Percentiles rank a stretch among this genome's conserved stretches.
These are phyloP conservation scores for Apis laboriosa DNA, from an alignment of 1,140 invertebrate species.

Conservation along the genomic window DNA sequence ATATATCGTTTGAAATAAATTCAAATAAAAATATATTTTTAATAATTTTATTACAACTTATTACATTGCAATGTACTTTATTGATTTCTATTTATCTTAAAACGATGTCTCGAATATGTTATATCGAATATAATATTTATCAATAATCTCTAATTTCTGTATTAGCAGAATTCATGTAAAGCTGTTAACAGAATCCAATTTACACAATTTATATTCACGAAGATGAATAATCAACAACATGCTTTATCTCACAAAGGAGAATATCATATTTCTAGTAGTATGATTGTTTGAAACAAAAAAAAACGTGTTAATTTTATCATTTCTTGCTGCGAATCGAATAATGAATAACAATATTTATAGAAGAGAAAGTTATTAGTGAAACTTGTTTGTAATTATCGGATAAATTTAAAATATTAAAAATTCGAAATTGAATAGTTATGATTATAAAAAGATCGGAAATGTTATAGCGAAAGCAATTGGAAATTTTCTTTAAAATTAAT, in stretches of 20 bases:
- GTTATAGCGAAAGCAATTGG: not conserved
- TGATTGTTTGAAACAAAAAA: not conserved
- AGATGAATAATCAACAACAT: not conserved
- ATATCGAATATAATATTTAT: no score
- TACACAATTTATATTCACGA: not conserved
- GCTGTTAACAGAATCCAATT: not conserved
- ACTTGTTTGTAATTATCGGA: not conserved
- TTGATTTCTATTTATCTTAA: no score
- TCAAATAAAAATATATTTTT: no score
- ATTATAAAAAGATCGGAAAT: not conserved
- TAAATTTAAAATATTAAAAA: not conserved
- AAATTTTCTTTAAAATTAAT: not conserved
- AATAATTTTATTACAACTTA: no score
- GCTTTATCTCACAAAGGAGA: not conserved
- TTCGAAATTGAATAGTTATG: not conserved
- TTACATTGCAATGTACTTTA: no score
- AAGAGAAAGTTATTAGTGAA: not conserved
- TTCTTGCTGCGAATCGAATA: not conserved
- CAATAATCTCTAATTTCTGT: slow-evolving; percentile 21
- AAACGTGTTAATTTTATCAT: not conserved
- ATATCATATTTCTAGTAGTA: not conserved
- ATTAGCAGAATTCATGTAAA: slow-evolving; percentile 37
- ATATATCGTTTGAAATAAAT: no score
- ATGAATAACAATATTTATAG: not conserved
- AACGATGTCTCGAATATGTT: no score